Base-by-base conservation (phyloP, 2,888 invertebrate species). In the Rhagium mordax region DNA sequence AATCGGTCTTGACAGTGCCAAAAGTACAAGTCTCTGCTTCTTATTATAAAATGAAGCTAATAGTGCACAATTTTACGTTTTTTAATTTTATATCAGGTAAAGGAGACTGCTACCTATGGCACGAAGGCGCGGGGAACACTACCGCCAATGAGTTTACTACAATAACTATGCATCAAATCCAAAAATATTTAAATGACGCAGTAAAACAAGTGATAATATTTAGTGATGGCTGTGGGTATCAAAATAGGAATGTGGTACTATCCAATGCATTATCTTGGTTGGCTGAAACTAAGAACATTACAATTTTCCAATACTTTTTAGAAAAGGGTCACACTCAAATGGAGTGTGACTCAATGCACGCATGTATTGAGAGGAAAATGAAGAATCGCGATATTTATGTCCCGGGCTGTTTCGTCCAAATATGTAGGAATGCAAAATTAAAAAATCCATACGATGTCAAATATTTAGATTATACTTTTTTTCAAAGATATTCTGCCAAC, bases 1-100 rank as follows among this genome's bases (percentile, higher is more conserved):
- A 61, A 15, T 33, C 61, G 4, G 61, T 61, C 2, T 61, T 61
- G 2, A 41, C 10, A 61, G 20, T 16, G 13, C 61, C 61, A 3
- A 60, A 15, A 13, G 3, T 29, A 33, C 60, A 60, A 20, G 18
- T 20, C 5, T 57, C 57, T 13, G 24, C 27, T 2, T 60, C 29
- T 2, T 60, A 60, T 13, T 29, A 60, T 60, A 60, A 29, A 16
- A 61, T 61, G 41, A 61, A 61, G 10, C 18, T 51, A 4, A n/a
- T 7, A 10, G 51, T 51, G 2, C 51, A 51, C 16, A 51, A 51
- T 51, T 51, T 51, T 51, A 51, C 51, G 3, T 15, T 51, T 51
- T 51, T 18, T 8, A 51, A 18, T n/a, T 18, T 51, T 3, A 8
- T 3, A 18, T 10, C 51, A 13, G 8, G 8, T 7, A 51, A 51